A percentile compares a stretch with the other conserved stretches of the same genome.
Evolutionary conservation across 1,140 invertebrate genomes (phyloP).

Genomic region (Helicoverpa armigera): DNA sequence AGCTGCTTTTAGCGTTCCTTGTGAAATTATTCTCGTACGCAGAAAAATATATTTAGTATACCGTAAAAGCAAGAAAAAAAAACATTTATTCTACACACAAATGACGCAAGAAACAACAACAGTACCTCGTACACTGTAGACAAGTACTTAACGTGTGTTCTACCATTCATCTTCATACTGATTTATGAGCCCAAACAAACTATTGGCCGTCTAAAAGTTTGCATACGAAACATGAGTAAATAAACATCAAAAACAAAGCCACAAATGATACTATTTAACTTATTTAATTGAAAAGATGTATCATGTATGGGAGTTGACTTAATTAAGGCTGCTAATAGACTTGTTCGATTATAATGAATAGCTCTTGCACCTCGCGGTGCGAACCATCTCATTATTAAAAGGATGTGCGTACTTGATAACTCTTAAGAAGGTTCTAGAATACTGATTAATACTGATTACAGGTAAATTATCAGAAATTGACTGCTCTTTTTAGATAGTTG

Average conservation of each 20-base stretch:
- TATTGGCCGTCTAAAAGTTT: too few species aligned
- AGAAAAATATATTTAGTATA: too few species aligned
- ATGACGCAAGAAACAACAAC: too few species aligned
- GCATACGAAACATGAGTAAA: background rate
- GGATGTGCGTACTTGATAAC: conserved; percentile 35
- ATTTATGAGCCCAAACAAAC: too few species aligned
- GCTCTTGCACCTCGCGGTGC: conserved; percentile 14
- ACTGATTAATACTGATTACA: conserved; percentile 15
- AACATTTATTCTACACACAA: too few species aligned
- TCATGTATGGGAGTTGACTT: conserved; percentile 37
- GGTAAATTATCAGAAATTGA: conserved; percentile 1
- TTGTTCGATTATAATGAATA: conserved; percentile 35
- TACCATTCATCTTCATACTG: too few species aligned
- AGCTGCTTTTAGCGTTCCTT: too few species aligned
- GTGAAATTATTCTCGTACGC: too few species aligned
- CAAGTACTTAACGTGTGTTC: too few species aligned
- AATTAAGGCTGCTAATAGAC: conserved; percentile 33
- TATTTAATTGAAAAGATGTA: conserved; percentile 35
- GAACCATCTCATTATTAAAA: conserved; percentile 38
- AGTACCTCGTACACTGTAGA: too few species aligned
- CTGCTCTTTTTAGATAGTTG: conserved; percentile 14
- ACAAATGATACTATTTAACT: background rate
- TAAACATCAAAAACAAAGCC: background rate
- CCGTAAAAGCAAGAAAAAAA: too few species aligned
- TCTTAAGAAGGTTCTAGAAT: conserved; percentile 40